Evolutionary conservation across 2,797 vertebrate species (phyloP).

Genomic region (Argya squamiceps): DNA sequence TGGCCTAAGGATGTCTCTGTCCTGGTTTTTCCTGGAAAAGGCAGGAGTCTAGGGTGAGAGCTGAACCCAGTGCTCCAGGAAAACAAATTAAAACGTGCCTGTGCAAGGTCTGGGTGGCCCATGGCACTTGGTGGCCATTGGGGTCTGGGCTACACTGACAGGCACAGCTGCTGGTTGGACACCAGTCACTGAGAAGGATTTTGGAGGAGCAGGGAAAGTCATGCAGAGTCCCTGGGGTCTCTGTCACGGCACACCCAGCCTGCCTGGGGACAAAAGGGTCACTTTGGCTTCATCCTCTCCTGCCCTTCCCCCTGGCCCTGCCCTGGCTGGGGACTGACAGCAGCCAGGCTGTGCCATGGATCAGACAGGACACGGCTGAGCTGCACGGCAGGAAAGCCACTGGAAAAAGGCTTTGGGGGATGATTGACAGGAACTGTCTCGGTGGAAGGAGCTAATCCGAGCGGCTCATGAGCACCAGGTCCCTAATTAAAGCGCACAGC

Average conservation of each 20-base stretch:
- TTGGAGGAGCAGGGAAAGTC: not conserved
- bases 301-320: not conserved
- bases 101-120: not conserved
- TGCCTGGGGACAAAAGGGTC: not conserved
- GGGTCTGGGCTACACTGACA: not conserved
- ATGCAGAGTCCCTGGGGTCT: not conserved
- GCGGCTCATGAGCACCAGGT: conserved; percentile 18
- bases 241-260: not conserved
- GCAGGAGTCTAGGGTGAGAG: not conserved
- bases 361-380: not conserved
- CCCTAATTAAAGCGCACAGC: conserved; percentile 51
- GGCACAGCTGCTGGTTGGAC: not conserved
- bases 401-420: not conserved
- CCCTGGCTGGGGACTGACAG: accelerated
- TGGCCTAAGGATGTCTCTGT: not conserved
- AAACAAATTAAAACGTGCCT: not conserved
- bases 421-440: conserved; percentile 34
- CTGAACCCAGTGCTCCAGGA: not conserved
- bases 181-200: not conserved
- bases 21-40: not conserved
- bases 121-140: not conserved
- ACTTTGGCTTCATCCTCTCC: not conserved
- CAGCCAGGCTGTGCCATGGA: not conserved
- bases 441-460: conserved; percentile 16
- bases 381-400: not conserved